These are phyloP conservation scores for Tholera decimalis DNA, from an alignment of 2,888 invertebrate genomes.

Conservation along the genomic window DNA sequence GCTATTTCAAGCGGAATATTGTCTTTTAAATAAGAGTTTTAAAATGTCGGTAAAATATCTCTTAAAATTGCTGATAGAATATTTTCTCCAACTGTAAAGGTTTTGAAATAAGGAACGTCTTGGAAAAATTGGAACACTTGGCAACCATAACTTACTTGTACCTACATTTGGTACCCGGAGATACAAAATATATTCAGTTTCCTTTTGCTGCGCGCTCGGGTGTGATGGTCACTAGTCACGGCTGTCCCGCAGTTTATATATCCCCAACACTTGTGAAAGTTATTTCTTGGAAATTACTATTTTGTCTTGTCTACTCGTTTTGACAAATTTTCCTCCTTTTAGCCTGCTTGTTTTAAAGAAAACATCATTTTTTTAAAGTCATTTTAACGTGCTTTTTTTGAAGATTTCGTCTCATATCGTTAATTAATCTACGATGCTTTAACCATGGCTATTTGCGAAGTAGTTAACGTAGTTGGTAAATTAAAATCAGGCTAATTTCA, in stretches of 20 bases:
- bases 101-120: slow-evolving; percentile 45
- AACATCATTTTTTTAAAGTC: too few species aligned
- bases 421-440: background rate
- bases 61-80: slow-evolving; percentile 14
- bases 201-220: slow-evolving; percentile 67
- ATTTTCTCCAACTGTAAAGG: slow-evolving; percentile 36
- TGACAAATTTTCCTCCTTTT: background rate
- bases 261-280: slow-evolving; percentile 36
- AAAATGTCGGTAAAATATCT: slow-evolving; percentile 36
- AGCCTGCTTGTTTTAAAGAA: too few species aligned
- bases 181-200: slow-evolving; percentile 70
- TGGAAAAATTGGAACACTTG: slow-evolving; percentile 59
- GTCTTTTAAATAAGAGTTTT: slow-evolving; percentile 18
- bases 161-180: slow-evolving; percentile 73
- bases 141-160: slow-evolving; percentile 73
- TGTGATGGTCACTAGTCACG: slow-evolving; percentile 59
- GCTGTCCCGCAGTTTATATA: slow-evolving; percentile 31
- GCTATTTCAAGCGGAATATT: background rate
- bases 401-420: background rate
- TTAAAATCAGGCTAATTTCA: slow-evolving; percentile 40
- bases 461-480: slow-evolving; percentile 31
- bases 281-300: background rate
- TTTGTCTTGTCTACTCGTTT: background rate
- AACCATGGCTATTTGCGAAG: slow-evolving; percentile 8
- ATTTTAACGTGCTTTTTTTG: background rate